Conservation (phyloP, 1,140 invertebrate species). For the Yoshiicerus persimilis region DNA sequence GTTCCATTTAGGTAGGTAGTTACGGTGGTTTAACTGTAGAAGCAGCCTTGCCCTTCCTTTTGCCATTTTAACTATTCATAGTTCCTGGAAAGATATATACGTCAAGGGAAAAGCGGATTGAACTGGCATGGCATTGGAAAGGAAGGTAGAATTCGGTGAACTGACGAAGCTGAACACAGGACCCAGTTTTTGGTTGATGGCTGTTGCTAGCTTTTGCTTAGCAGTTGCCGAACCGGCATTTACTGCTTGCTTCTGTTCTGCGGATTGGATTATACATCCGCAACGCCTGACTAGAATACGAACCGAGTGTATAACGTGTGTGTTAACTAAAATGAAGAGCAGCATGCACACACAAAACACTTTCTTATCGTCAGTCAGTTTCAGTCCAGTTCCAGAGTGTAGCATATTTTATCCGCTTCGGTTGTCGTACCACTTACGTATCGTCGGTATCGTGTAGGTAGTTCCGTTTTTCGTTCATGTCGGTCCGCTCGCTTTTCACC, state of each 20-base stretch:
- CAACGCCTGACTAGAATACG: neutral
- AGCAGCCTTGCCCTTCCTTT: neutral
- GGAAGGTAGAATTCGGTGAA: neutral
- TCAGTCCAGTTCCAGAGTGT: neutral
- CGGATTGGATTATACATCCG: neutral
- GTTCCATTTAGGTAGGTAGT: neutral
- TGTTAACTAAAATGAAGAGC: neutral
- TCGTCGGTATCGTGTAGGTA: neutral
- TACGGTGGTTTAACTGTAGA: neutral
- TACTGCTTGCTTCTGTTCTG: neutral
- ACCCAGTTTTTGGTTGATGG: neutral
- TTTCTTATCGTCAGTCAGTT: neutral
- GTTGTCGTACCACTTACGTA: neutral
- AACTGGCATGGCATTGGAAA: neutral
- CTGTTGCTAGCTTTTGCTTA: neutral
- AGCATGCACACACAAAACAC: neutral
- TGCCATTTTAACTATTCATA: neutral
- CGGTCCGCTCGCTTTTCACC: neutral
- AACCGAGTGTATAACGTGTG: neutral
- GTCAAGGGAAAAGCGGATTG: neutral
- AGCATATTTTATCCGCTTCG: neutral
- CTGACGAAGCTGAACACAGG: neutral
- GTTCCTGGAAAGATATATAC: neutral
- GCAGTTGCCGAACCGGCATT: neutral
- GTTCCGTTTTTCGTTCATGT: neutral